Percentiles rank a stretch among this genome's conserved stretches.
These are phyloP conservation scores for Tadarida brasiliensis DNA, from an alignment of 2,797 vertebrate species.

Conservation along the genomic window DNA sequence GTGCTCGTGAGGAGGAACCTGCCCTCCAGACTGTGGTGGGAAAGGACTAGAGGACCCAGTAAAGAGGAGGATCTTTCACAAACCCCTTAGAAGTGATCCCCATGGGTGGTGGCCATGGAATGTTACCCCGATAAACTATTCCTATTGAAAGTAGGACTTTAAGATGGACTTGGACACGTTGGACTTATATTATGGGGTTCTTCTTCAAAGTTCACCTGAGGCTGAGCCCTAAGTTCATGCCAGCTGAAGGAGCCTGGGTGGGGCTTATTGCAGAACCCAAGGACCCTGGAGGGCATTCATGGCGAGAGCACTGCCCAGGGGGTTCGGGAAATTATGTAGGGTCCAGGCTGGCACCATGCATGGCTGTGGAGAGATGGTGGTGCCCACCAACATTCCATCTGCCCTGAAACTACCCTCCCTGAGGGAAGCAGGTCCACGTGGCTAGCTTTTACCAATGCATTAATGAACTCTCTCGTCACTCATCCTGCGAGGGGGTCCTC, in stretches of 20 bases:
- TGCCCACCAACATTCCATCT: neutral
- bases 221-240: neutral
- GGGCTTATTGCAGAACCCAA: neutral
- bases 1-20: neutral
- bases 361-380: neutral
- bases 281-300: neutral
- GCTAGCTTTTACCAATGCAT: neutral
- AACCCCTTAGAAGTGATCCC: neutral
- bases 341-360: neutral
- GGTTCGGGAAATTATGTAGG: neutral
- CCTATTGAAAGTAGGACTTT: neutral
- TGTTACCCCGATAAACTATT: neutral
- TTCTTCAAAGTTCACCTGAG: neutral
- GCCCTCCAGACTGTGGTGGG: too few relatives aligned
- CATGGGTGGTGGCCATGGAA: neutral
- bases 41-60: neutral
- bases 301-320: neutral
- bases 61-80: neutral
- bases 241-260: neutral
- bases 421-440: neutral
- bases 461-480: neutral
- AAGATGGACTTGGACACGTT: neutral
- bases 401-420: neutral
- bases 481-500: neutral
- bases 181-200: neutral